Evolutionary conservation across 2,888 invertebrate species (phyloP).

Genomic region (Dichetophora obliterata): DNA sequence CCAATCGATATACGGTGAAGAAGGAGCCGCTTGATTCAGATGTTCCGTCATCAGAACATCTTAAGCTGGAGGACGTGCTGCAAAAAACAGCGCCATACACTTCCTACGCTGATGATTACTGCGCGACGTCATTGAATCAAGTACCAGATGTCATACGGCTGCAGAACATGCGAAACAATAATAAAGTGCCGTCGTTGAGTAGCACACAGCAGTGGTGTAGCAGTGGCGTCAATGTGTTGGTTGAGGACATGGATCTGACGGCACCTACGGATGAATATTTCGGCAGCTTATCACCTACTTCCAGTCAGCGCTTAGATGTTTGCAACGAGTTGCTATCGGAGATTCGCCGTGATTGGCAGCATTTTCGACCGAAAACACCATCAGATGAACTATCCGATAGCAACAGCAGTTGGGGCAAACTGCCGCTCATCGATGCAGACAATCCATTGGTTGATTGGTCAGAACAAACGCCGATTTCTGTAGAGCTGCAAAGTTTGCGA

Average conservation of each 20-base stretch:
- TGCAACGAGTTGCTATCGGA: slow-evolving; percentile 67
- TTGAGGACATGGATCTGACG: slow-evolving; percentile 42
- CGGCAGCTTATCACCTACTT: slow-evolving; percentile 62
- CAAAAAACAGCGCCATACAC: not conserved
- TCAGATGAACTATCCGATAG: slow-evolving; percentile 57
- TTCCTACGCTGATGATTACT: slow-evolving; percentile 47
- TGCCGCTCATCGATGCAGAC: slow-evolving; percentile 28
- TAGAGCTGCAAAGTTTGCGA: slow-evolving; percentile 63
- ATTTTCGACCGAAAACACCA: slow-evolving; percentile 69
- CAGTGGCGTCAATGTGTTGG: slow-evolving; percentile 43
- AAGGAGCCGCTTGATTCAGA: slow-evolving; percentile 47
- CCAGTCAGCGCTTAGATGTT: slow-evolving; percentile 63
- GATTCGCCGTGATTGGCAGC: slow-evolving; percentile 68
- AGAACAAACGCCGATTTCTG: slow-evolving; percentile 63
- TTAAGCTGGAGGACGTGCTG: not conserved
- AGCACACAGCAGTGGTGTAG: not conserved
- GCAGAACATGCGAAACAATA: slow-evolving; percentile 52
- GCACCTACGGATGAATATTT: slow-evolving; percentile 52
- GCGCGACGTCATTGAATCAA: slow-evolving; percentile 55
- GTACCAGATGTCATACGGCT: slow-evolving; percentile 62
- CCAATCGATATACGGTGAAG: slow-evolving; percentile 59
- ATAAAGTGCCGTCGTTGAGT: not conserved
- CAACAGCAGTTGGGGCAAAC: slow-evolving; percentile 49
- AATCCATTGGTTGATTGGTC: slow-evolving; percentile 62
- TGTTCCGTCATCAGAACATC: not conserved